Evolutionary conservation across 2,888 invertebrate genomes (phyloP), one percentile per base, ranked within the genome.

Genomic region (Operophtera brumata): DNA sequence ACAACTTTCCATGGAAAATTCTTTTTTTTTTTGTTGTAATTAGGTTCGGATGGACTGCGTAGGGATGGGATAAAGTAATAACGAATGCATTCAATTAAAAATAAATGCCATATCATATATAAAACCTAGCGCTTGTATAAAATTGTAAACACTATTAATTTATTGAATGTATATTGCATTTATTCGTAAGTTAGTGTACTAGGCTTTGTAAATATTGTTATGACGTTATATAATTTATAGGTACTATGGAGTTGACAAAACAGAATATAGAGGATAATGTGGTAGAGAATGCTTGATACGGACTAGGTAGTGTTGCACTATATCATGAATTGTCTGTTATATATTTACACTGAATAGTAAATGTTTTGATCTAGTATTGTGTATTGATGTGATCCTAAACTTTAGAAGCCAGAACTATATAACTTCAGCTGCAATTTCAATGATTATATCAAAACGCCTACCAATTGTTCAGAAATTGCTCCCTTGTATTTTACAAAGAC

Each of bases 191-290:
- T 82, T 89, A 90, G 87, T 77, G 79, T 66, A 65, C 78, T 89
- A 89, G 87, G 89, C 89, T 90, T 89, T 90, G 90, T 90, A 90
- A 85, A 90, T 90, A 90, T 89, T 90, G 90, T 90, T 90, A 89
- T 78, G 85, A 88, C 82, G 89, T 90, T 90, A 89, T 86, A 90
- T 90, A 90, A 90, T 89, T 90, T 90, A 89, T 89, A 89, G 89
- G 85, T 87, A 81, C 71, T 75, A 70, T 74, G 85, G 79, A 77
- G 78, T 78, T 70, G 80, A 75, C 72, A 78, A 79, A 74, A 76
- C 81, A 75, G 73, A 76, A 80, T 84, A 82, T 82, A 75, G 71
- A 78, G 70, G 79, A 75, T 79, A 70, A 81, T 85, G 85, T 85
- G 76, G 83, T 87, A 89, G 86, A 78, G 65, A 71, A 47, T 28